Evolutionary conservation across 2,888 invertebrate genomes (phyloP), one percentile per base, ranked within the genome.

Genomic region (Eristalis tenax): DNA sequence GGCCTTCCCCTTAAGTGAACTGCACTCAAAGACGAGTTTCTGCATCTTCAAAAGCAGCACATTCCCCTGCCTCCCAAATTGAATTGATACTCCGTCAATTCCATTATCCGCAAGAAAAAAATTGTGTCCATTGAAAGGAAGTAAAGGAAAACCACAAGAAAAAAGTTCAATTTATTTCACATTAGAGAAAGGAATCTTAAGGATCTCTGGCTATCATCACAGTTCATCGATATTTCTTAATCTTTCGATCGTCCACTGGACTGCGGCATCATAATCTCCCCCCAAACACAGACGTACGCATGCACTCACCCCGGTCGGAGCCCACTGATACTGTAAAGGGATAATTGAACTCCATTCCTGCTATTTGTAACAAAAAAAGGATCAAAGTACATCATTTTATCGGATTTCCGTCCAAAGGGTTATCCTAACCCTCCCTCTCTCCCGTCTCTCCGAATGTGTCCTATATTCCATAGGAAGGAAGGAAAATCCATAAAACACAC

Each of bases 381-480:
- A 74, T 80, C 43, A 80, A 80, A 74, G 66, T 63, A 73, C 61
- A 71, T 32, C 26, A 26, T 73, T 73, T 80, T 74, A 80, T 80
- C 73, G 73, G 73, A 68, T 73, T 74, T 68, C 66, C 71, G 56
- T 57, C 65, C 64, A 71, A 78, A 57, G 28, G 70, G 43, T 59
- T 73, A 38, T 43, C 22, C 65, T 11, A 18, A 40, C 18, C 11
- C 23, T 57, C 57, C 6, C 57, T 57, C 10, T 57, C 3, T 57
- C 8, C 3, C 26, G 26, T 26, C 4, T 56, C 13, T n/a, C 1
- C 2, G 15, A 32, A 32, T 65, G 38, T 59, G 56, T 59, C 28
- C 26, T 13, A 32, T 32, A 64, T 63, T 56, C 23, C 23, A 40
- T 15, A 15, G 64, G 57, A 32, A 64, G 50, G 63, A 78, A 70